A percentile compares a stretch with the other conserved stretches of the same genome.
phyloP scores from a whole-genome alignment of 1,140 invertebrate genomes.

The Drosophila kurseongensis region DNA sequence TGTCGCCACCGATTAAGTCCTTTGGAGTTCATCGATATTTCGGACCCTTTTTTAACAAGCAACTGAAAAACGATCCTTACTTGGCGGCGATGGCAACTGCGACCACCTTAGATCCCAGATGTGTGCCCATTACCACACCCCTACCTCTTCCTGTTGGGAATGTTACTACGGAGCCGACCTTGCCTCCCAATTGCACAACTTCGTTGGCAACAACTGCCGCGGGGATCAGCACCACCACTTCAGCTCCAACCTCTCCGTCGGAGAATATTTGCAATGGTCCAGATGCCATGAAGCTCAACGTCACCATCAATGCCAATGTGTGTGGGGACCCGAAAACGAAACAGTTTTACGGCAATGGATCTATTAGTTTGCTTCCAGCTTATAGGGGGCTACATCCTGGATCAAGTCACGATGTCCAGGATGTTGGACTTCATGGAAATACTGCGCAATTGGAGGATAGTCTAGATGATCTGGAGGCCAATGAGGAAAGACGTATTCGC shows the following conservation, averaged over 20 bases:
- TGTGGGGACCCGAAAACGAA: conserved; percentile 63
- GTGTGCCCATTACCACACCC: conserved; percentile 35
- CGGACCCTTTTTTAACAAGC: conserved; percentile 36
- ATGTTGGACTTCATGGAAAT: conserved; percentile 1
- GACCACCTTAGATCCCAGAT: conserved; percentile 52
- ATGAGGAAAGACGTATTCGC: conserved; percentile 15
- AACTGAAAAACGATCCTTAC: conserved; percentile 28
- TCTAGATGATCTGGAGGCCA: not conserved
- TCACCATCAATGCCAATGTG: conserved; percentile 66
- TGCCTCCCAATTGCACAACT: not conserved
- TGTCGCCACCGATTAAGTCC: conserved; percentile 3
- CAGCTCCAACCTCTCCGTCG: not conserved
- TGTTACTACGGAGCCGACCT: not conserved
- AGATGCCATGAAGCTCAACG: conserved; percentile 63
- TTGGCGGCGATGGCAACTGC: not conserved
- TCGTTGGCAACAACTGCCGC: not conserved
- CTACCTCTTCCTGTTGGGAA: too few species aligned
- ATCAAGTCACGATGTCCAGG: not conserved
- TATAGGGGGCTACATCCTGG: conserved; percentile 3
- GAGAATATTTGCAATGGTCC: conserved; percentile 25
- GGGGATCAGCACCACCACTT: not conserved
- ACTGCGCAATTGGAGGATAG: conserved; percentile 2
- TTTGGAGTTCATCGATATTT: conserved; percentile 31
- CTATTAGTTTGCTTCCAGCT: conserved; percentile 51
- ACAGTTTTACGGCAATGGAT: conserved; percentile 68